Evolutionary conservation across 2,888 invertebrate species (phyloP).

Genomic region (Leptogaster cylindrica): DNA sequence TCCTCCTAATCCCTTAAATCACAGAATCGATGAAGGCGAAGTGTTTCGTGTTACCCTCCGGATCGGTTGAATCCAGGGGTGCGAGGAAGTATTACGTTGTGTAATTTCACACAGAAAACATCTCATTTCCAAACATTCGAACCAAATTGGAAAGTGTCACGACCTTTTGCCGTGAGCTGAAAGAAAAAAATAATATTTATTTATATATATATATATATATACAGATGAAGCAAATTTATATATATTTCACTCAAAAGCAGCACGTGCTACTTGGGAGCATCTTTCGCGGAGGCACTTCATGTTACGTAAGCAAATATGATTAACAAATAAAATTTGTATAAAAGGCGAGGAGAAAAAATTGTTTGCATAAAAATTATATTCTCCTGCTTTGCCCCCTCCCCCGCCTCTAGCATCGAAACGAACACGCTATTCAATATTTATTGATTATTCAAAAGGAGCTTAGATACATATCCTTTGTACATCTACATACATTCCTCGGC

Average conservation of each 20-base stretch:
- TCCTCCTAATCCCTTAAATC: no score
- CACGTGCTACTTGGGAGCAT: slow-evolving; percentile 25
- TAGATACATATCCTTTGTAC: slow-evolving; percentile 11
- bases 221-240: no score
- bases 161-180: slow-evolving; percentile 1
- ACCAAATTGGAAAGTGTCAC: slow-evolving; percentile 2
- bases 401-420: slow-evolving; percentile 18
- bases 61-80: no score
- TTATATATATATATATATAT: no score
- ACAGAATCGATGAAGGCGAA: no score
- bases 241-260: neutral
- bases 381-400: no score
- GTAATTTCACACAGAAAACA: no score
- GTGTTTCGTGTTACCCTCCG: no score
- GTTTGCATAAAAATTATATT: slow-evolving; percentile 40
- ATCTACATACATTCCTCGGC: neutral
- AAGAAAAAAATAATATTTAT: slow-evolving; percentile 15
- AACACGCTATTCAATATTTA: slow-evolving; percentile 37
- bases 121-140: neutral
- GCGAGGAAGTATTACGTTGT: no score
- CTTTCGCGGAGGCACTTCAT: slow-evolving; percentile 13
- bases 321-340: slow-evolving; percentile 34
- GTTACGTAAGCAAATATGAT: slow-evolving; percentile 27
- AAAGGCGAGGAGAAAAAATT: slow-evolving; percentile 23
- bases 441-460: slow-evolving; percentile 37